Percentiles rank a stretch among this genome's conserved stretches.
Conservation (phyloP, 2,888 invertebrate species). For the Galeruca laticollis region DNA sequence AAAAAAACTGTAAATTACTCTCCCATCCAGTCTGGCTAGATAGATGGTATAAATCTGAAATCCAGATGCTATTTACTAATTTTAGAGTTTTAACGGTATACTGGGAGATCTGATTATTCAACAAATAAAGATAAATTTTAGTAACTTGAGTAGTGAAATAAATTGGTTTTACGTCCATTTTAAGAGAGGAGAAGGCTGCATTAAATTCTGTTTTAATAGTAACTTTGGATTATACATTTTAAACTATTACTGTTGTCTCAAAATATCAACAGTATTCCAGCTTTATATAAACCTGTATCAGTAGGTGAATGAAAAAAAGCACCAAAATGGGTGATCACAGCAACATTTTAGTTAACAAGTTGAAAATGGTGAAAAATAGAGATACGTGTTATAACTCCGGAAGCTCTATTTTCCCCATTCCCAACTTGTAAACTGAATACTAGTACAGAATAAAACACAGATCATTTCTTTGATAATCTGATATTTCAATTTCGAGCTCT, state of each 20-base stretch:
- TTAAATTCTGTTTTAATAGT: conserved; percentile 4
- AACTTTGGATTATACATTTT: conserved; percentile 5
- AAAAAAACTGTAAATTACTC: conserved; percentile 2
- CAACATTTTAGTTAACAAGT: too few relatives aligned
- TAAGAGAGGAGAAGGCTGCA: conserved; percentile 1
- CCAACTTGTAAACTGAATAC: too few relatives aligned
- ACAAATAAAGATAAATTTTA: conserved; percentile 29
- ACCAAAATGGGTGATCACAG: too few relatives aligned
- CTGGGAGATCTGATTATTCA: conserved; percentile 16
- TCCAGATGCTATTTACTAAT: conserved; percentile 23
- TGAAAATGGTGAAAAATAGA: too few relatives aligned
- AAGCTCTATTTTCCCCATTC: too few relatives aligned
- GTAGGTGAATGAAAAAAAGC: too few relatives aligned
- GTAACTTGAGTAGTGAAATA: conserved; percentile 12
- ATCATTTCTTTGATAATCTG: too few relatives aligned
- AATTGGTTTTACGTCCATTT: conserved; percentile 19
- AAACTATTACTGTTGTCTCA: neutral
- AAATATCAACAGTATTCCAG: too few relatives aligned
- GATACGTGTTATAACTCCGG: too few relatives aligned
- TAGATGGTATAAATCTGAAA: conserved; percentile 10
- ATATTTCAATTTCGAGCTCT: too few relatives aligned
- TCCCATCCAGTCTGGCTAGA: neutral
- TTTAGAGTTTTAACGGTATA: conserved; percentile 12
- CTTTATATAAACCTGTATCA: too few relatives aligned
- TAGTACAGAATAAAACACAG: too few relatives aligned